phyloP scores from a whole-genome alignment of 2,797 vertebrate genomes.

The Semotilus atromaculatus region DNA sequence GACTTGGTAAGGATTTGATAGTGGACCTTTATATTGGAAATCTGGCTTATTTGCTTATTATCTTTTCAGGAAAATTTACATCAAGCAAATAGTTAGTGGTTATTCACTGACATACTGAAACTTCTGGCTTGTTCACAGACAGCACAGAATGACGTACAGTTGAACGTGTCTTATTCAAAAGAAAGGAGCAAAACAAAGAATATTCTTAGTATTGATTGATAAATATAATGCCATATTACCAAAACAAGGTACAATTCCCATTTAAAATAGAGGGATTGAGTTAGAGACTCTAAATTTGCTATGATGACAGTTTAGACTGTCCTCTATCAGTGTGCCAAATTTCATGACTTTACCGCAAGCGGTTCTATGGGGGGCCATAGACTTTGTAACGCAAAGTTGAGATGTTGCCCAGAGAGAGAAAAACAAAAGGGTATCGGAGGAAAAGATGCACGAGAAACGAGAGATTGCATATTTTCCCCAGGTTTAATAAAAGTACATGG shows the following conservation, averaged over 20 bases:
- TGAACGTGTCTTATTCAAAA: neutral
- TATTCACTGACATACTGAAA: neutral
- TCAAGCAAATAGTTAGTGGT: neutral
- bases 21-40: neutral
- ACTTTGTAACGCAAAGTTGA: too few relatives aligned
- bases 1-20: neutral
- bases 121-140: neutral
- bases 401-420: too few relatives aligned
- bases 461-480: too few relatives aligned
- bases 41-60: neutral
- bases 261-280: neutral
- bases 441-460: too few relatives aligned
- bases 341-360: neutral
- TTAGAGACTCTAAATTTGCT: neutral
- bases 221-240: neutral
- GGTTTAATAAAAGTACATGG: too few relatives aligned
- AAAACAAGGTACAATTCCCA: neutral
- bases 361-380: too few relatives aligned
- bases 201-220: neutral
- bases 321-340: neutral
- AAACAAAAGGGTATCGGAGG: too few relatives aligned
- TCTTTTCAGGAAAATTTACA: neutral
- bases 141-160: neutral
- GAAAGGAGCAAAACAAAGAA: neutral
- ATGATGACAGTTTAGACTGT: neutral